These are phyloP conservation scores for Drosophila saltans DNA, from an alignment of 1,140 invertebrate species.

Conservation along the genomic window DNA sequence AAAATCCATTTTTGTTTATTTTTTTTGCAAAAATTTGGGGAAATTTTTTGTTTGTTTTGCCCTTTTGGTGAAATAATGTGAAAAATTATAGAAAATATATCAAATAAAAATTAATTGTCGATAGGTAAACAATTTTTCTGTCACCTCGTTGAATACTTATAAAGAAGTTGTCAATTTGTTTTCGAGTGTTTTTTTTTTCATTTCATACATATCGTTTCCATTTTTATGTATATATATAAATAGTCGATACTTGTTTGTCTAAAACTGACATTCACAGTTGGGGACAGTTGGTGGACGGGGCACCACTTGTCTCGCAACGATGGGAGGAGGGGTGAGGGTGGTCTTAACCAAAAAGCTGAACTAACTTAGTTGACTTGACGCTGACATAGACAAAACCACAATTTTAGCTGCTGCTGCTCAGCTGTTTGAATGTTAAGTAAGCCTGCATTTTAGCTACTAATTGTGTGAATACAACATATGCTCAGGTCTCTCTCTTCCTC, in stretches of 20 bases:
- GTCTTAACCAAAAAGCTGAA: slow-evolving; percentile 40
- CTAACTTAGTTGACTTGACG: slow-evolving; percentile 32
- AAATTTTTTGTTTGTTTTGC: too few species aligned
- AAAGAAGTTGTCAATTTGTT: slow-evolving; percentile 9
- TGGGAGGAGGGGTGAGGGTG: not conserved
- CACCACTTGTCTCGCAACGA: slow-evolving; percentile 18
- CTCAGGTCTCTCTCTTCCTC: slow-evolving; percentile 36
- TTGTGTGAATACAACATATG: slow-evolving; percentile 76
- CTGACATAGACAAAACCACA: slow-evolving; percentile 22
- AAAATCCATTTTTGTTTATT: too few species aligned
- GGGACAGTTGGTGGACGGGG: slow-evolving; percentile 2
- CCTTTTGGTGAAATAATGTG: too few species aligned
- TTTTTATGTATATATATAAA: too few species aligned
- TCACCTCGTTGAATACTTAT: slow-evolving; percentile 4
- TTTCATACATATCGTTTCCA: too few species aligned
- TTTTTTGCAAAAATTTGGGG: too few species aligned
- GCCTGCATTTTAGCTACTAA: slow-evolving; percentile 76
- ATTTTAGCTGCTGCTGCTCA: slow-evolving; percentile 42
- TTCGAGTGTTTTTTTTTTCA: not conserved
- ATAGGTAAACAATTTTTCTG: not conserved
- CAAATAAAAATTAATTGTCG: not conserved
- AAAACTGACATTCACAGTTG: slow-evolving; percentile 18
- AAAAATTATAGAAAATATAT: too few species aligned
- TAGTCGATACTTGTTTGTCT: slow-evolving; percentile 5
- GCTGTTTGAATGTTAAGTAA: slow-evolving; percentile 51